Evolutionary conservation across 2,797 vertebrate species (phyloP).

Genomic region (Pangasius djambal): DNA sequence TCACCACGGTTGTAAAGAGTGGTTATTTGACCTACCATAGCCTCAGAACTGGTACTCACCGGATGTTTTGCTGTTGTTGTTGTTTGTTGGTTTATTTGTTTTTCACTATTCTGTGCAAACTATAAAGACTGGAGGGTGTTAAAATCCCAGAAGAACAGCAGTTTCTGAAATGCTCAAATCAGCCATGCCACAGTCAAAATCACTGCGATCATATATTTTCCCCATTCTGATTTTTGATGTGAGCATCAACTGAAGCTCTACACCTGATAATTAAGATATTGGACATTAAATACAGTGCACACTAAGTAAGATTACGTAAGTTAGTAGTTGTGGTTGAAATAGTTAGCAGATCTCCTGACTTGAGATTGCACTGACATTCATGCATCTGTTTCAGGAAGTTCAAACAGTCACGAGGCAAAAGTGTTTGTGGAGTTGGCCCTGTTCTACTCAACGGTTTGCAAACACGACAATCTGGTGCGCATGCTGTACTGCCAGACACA

Average conservation of each 20-base stretch:
- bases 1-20: background rate
- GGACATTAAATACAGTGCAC: background rate
- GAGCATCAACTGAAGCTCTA: background rate
- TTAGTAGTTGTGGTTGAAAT: background rate
- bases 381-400: conserved; percentile 52
- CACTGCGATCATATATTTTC: background rate
- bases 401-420: conserved; percentile 51
- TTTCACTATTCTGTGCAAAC: background rate
- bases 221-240: background rate
- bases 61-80: background rate
- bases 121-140: background rate
- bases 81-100: background rate
- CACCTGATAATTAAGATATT: background rate
- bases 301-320: background rate
- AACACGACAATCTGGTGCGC: conserved; percentile 68
- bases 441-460: conserved; percentile 68
- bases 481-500: conserved; percentile 71
- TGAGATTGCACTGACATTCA: background rate
- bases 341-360: background rate
- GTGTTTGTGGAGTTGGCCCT: conserved; percentile 66
- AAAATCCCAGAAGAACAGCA: background rate
- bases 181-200: background rate
- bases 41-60: background rate
- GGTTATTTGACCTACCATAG: background rate
- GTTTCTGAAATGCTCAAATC: background rate